Evolutionary conservation across 2,888 invertebrate species (phyloP).

Genomic region (Drepanosiphum platanoidis): DNA sequence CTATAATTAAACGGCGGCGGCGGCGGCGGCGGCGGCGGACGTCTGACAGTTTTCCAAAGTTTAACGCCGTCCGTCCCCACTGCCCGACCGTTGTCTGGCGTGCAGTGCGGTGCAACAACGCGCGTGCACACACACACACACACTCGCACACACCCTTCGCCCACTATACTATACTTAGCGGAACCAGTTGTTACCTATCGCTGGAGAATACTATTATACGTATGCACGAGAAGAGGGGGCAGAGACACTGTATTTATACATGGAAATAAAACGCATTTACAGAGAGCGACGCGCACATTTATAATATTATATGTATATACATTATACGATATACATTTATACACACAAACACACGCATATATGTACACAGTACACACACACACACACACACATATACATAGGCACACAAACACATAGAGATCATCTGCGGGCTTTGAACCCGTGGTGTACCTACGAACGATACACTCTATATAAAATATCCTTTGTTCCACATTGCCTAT

Average conservation of each 20-base stretch:
- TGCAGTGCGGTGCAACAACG: not conserved
- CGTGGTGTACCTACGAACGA: slow-evolving; percentile 27
- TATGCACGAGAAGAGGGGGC: not conserved
- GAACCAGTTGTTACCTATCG: slow-evolving; percentile 29
- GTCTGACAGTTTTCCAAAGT: slow-evolving; percentile 20
- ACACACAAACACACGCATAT: not conserved
- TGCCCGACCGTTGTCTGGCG: not conserved
- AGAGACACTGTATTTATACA: not conserved
- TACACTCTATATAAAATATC: slow-evolving; percentile 34
- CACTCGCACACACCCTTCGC: not conserved
- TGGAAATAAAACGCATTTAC: slow-evolving; percentile 37
- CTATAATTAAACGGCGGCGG: slow-evolving; percentile 42
- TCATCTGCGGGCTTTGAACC: slow-evolving; percentile 61
- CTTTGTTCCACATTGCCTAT: slow-evolving; percentile 58
- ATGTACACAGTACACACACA: not conserved
- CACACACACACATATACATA: not conserved
- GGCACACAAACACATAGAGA: slow-evolving; percentile 31
- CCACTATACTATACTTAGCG: slow-evolving; percentile 17
- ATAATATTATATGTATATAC: too few species aligned
- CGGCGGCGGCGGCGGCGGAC: too few species aligned
- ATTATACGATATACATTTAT: not conserved
- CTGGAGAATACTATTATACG: not conserved
- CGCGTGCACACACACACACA: not conserved
- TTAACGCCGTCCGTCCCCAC: not conserved
- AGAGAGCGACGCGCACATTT: not conserved